Base-by-base conservation (phyloP, 2,113 vertebrate genomes). In the Lamprotornis superbus region DNA sequence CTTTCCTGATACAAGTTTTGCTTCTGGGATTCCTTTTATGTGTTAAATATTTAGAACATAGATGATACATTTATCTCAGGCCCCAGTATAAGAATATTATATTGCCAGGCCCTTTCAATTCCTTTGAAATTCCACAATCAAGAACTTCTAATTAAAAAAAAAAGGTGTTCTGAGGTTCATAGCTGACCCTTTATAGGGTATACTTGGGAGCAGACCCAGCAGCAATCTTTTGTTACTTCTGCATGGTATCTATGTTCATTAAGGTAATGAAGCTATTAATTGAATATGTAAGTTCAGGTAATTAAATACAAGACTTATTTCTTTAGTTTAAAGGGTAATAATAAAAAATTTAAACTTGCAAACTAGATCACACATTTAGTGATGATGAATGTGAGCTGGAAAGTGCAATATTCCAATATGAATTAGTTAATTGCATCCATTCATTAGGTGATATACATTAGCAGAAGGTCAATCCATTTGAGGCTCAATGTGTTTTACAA, bases 281-380 rank as follows among this genome's bases (percentile, higher is more conserved):
- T 98, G 97, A 97, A 98, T 98, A 98, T 97, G 97, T 98, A 98
- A 97, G 97, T 97, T 97, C 96, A 96, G 93, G 97, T 98, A 97
- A 98, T 98, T 98, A 98, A 97, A 97, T 95, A 47, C 64, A 95
- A 98, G 98, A 97, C 97, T 96, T 97, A 97, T 97, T 98, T 96
- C 98, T 98, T 96, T 95, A 96, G 98, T 97, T 97, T 97, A 98
- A 98, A 98, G 98, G 98, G 98, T 98, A 98, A 97, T 97, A 98
- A 98, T 98, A 98, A 98, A 98, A 98, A 98, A 98, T 98, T 98
- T 97, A 98, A 98, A 95, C 90, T 93, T 97, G 67, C 97, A 97
- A 96, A 97, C 95, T 93, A 91, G 95, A 97, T 92, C 79, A 78
- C 95, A 92, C 96, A 96, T 97, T 98, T 98, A 95, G 97, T 68